phyloP scores from a whole-genome alignment of 2,888 invertebrate genomes.

The Pocota personata region DNA sequence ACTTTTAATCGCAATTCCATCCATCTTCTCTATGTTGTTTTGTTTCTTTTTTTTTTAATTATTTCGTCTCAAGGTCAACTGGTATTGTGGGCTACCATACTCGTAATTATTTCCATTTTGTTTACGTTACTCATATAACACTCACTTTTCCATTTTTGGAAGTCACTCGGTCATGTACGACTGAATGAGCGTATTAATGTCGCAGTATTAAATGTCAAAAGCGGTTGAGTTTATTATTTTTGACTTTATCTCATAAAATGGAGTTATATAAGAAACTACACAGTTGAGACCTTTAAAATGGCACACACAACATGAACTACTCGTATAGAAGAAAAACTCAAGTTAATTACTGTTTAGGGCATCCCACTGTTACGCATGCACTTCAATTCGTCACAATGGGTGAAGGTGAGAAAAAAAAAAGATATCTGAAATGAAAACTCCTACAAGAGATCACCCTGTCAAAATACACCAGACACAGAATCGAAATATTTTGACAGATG shows the following conservation, averaged over 20 bases:
- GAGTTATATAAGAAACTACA: slow-evolving; percentile 1
- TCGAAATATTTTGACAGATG: slow-evolving; percentile 54
- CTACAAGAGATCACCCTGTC: not conserved
- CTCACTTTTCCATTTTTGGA: slow-evolving; percentile 57
- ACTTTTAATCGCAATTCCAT: slow-evolving; percentile 10
- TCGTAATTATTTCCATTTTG: not conserved
- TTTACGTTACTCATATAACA: slow-evolving; percentile 32
- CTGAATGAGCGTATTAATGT: slow-evolving; percentile 30
- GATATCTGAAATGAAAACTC: not conserved
- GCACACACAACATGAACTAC: not conserved
- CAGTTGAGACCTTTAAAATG: slow-evolving; percentile 7
- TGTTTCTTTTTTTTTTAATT: not conserved
- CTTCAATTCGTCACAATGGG: not conserved
- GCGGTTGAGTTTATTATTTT: slow-evolving; percentile 41
- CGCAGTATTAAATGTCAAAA: slow-evolving; percentile 58
- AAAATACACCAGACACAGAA: not conserved
- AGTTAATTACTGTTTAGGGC: not conserved
- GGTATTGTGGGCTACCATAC: slow-evolving; percentile 29
- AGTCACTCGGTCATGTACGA: slow-evolving; percentile 50
- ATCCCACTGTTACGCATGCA: slow-evolving; percentile 15
- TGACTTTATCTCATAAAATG: not conserved
- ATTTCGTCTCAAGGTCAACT: slow-evolving; percentile 54
- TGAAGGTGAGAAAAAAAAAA: not conserved
- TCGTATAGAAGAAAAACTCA: not conserved
- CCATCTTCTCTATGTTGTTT: not conserved